Evolutionary conservation across 2,797 vertebrate genomes (phyloP), one percentile per base, ranked within the genome.

Genomic region (Myotis daubentonii): DNA sequence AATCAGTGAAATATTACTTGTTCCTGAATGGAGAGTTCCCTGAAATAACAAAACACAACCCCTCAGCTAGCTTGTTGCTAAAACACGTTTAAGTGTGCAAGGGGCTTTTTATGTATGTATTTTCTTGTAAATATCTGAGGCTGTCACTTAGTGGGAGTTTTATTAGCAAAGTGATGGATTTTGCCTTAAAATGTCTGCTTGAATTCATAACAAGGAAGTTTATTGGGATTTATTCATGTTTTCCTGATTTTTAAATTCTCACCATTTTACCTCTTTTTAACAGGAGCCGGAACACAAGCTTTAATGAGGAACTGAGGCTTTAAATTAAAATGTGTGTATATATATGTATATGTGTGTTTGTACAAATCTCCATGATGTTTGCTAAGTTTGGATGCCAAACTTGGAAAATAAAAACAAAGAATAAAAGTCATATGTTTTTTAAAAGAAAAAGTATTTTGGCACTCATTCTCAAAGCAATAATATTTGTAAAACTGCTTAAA

Each of bases 261-360:
- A n/a, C 38, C 47, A 90, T 93, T 96, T 96, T 93, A 74, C 81
- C 72, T 89, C 49, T 86, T 96, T 94, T 96, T 96, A 87, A 87
- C 44, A 87, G 92, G 71, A 89, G 70, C 84, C 93, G 95, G 53
- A 93, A 60, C 74, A 79, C 30, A 83, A 36, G 62, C 41, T 95
- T 72, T 94, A 94, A 87, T 79, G 76, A 92, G 82, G 23, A 92
- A 78, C 72, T 55, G 38, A 85, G 94, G 81, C 85, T 93, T 85
- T 97, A 93, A 95, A 82, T 57, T 90, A 85, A 91, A 62, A 57
- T 17, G 44, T 91, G 25, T 72, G 22, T 97, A 36, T 95, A 78
- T 96, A 93, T 96, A 74, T 96, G 84, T 96, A 79, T 95, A 72
- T 97, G 65, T 95, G 20, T 95, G 86, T 95, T 55, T 96, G 87